A percentile compares a stretch with the other conserved stretches of the same genome.
Evolutionary conservation across 2,113 vertebrate genomes (phyloP).

Genomic region (Pterocles gutturalis): DNA sequence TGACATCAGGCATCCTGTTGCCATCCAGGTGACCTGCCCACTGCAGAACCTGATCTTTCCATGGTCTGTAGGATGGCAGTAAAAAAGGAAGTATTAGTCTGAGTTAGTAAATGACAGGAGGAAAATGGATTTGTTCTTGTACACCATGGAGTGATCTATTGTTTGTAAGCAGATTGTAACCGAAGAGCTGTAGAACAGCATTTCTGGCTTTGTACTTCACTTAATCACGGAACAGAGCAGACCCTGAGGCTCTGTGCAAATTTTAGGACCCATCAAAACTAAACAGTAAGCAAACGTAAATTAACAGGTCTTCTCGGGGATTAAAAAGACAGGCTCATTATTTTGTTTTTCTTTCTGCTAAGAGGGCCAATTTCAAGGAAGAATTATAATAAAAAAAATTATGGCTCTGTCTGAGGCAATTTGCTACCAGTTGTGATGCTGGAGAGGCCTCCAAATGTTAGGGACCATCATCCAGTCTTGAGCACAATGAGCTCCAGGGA

Average conservation of each 20-base stretch:
- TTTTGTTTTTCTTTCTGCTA: constrained; percentile 68
- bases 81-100: not conserved
- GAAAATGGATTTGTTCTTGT: not conserved
- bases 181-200: not conserved
- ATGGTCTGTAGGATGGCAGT: not conserved
- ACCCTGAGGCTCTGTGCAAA: constrained; percentile 21
- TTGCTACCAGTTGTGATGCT: constrained; percentile 42
- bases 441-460: not conserved
- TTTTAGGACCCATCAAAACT: constrained; percentile 34
- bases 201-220: constrained; percentile 11
- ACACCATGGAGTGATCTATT: not conserved
- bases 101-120: not conserved
- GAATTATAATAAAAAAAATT: constrained; percentile 25
- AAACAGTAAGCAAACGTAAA: constrained; percentile 59
- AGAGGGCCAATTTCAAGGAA: constrained; percentile 30
- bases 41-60: not conserved
- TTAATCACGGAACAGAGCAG: not conserved
- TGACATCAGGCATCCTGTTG: not conserved
- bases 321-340: constrained; percentile 66
- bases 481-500: not conserved
- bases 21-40: not conserved
- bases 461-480: not conserved
- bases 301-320: constrained; percentile 53
- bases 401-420: constrained; percentile 52
- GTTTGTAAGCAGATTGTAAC: not conserved